Conservation (phyloP, 2,113 vertebrate genomes). For the Nyctereutes procyonoides region DNA sequence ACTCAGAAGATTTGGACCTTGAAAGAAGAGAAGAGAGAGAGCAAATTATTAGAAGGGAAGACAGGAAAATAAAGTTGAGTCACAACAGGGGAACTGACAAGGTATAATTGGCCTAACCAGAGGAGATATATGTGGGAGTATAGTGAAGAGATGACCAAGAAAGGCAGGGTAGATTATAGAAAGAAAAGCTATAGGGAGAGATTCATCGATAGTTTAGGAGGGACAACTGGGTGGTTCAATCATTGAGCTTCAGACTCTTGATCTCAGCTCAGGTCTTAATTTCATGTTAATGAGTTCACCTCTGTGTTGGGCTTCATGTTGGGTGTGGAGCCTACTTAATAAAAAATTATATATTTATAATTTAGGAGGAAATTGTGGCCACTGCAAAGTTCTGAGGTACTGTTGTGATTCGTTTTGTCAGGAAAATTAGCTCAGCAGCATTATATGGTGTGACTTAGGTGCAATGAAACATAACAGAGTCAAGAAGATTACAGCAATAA, state of each 20-base stretch:
- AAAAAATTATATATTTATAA: background rate
- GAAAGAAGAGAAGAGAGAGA: background rate
- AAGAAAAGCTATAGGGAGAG: background rate
- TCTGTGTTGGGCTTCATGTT: too few relatives aligned
- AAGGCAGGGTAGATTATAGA: background rate
- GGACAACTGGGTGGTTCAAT: background rate
- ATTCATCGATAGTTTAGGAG: background rate
- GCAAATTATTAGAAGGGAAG: background rate
- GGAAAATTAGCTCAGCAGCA: background rate
- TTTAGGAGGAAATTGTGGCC: background rate
- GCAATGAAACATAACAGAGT: background rate
- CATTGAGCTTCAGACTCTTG: background rate
- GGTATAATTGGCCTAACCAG: background rate
- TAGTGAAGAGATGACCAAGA: background rate
- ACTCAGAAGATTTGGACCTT: background rate
- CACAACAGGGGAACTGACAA: background rate
- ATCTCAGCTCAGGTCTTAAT: background rate
- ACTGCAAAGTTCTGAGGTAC: background rate
- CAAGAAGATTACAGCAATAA: background rate
- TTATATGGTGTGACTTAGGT: background rate
- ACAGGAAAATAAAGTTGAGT: background rate
- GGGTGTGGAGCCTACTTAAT: background rate
- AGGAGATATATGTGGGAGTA: background rate
- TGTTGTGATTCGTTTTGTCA: background rate
- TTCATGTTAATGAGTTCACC: too few relatives aligned